Percentiles rank a stretch among this genome's conserved stretches.
Conservation (phyloP, 2,113 vertebrate genomes). For the Leuciscus idus region DNA sequence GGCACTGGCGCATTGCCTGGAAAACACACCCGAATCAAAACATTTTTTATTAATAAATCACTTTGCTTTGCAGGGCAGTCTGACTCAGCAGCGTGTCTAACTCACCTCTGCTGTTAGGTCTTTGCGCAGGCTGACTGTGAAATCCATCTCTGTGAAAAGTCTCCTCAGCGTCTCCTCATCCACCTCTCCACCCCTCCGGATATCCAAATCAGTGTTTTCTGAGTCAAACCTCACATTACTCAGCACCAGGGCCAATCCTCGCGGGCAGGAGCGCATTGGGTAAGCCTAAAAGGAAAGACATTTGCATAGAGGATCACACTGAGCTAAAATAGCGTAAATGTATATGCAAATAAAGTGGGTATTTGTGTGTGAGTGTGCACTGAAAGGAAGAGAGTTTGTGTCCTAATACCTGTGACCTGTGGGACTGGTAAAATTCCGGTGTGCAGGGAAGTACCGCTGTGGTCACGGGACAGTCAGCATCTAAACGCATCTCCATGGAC, state of each 20-base stretch:
- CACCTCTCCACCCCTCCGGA: constrained; percentile 89
- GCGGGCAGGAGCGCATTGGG: constrained; percentile 82
- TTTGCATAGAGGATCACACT: not conserved
- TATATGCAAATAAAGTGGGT: not conserved
- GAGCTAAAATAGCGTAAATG: not conserved
- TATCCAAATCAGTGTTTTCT: constrained; percentile 81
- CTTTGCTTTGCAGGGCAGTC: not conserved
- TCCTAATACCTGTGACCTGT: constrained; percentile 78
- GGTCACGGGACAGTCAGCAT: constrained; percentile 84
- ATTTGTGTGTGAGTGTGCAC: not conserved
- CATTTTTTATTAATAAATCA: not conserved
- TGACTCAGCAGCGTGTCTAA: not conserved
- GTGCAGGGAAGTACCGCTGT: constrained; percentile 82
- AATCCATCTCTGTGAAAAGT: constrained; percentile 88
- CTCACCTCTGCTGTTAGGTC: constrained; percentile 87
- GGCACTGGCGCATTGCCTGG: constrained; percentile 85
- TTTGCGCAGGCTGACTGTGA: constrained; percentile 74
- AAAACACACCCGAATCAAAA: not conserved
- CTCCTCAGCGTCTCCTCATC: constrained; percentile 83
- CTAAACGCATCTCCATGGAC: constrained; percentile 81
- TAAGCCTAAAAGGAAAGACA: constrained; percentile 81
- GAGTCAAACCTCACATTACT: constrained; percentile 89
- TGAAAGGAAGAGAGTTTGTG: not conserved
- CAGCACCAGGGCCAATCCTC: constrained; percentile 88
- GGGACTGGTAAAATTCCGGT: constrained; percentile 84